A percentile compares a stretch with the other conserved stretches of the same genome.
phyloP scores from a whole-genome alignment of 2,113 vertebrate genomes.

The Tor tambroides region DNA sequence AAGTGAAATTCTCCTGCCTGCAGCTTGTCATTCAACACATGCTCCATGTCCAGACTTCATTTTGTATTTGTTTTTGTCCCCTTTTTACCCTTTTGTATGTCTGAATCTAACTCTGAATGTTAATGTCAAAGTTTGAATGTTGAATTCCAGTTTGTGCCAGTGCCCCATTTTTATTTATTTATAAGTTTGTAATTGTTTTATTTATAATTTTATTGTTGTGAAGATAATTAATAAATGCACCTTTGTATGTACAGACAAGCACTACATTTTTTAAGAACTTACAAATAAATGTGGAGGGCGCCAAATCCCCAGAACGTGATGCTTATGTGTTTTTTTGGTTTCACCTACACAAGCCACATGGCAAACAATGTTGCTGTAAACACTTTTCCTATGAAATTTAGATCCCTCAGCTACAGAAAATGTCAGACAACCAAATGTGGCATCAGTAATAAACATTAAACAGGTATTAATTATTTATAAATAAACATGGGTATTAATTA shows the following conservation, averaged over 20 bases:
- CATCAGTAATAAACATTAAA: background rate
- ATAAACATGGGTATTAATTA: too few relatives aligned
- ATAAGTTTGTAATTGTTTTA: slow-evolving; percentile 22
- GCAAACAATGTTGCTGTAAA: too few relatives aligned
- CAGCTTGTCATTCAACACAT: slow-evolving; percentile 12
- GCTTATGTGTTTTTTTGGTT: background rate
- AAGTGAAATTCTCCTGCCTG: background rate
- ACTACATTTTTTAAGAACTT: slow-evolving; percentile 39
- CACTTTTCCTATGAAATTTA: too few relatives aligned
- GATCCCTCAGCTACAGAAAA: too few relatives aligned
- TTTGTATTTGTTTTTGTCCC: background rate
- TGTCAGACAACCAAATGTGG: background rate
- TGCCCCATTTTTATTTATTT: slow-evolving; percentile 36
- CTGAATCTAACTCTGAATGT: slow-evolving; percentile 35
- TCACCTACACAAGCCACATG: background rate
- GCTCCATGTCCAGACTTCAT: slow-evolving; percentile 22
- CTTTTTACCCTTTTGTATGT: background rate
- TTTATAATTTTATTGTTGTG: slow-evolving; percentile 40
- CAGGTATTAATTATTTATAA: too few relatives aligned
- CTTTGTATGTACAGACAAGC: slow-evolving; percentile 30
- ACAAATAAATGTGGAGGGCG: slow-evolving; percentile 20
- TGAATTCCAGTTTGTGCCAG: slow-evolving; percentile 2
- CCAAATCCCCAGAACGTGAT: background rate
- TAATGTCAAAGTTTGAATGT: slow-evolving; percentile 4
- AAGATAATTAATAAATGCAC: slow-evolving; percentile 27